Conservation (phyloP, 2,113 vertebrate genomes). For the Oncorhynchus nerka region DNA sequence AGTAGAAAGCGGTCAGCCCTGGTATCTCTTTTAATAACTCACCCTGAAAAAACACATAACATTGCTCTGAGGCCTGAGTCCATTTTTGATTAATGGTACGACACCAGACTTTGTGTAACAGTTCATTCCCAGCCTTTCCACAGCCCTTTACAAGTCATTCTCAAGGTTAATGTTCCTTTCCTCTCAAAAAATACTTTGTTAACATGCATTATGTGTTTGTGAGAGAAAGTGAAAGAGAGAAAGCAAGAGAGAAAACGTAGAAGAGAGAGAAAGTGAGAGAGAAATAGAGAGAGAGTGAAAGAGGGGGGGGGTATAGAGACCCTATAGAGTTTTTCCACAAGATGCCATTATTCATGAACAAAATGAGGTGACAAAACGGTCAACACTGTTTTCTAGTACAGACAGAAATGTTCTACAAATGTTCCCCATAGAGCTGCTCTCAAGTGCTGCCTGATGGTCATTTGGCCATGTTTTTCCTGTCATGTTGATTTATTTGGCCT, state of each 20-base stretch:
- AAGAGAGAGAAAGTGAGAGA: too few species aligned
- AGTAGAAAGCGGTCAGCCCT: slow-evolving; percentile 33
- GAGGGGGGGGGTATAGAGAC: neutral
- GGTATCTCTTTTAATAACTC: slow-evolving; percentile 68
- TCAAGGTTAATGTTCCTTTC: slow-evolving; percentile 74
- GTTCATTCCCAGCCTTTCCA: slow-evolving; percentile 31
- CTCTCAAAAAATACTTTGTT: slow-evolving; percentile 56
- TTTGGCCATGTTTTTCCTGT: too few species aligned
- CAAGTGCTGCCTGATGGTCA: neutral
- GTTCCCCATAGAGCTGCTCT: neutral
- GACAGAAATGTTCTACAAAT: neutral
- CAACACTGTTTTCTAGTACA: neutral
- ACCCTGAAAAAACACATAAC: slow-evolving; percentile 66
- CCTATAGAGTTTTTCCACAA: neutral
- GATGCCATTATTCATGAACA: neutral
- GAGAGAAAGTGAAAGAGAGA: too few species aligned
- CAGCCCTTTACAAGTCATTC: slow-evolving; percentile 29
- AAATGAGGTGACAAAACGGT: neutral
- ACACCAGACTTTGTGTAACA: slow-evolving; percentile 57
- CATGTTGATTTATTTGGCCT: neutral
- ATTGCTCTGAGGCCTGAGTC: slow-evolving; percentile 60
- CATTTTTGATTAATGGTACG: slow-evolving; percentile 67
- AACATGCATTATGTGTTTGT: neutral
- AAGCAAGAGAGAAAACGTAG: too few species aligned
- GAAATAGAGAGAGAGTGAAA: too few species aligned